Base-by-base conservation (phyloP, 2,888 invertebrate genomes). In the Thysanoteuthis rhombus region DNA sequence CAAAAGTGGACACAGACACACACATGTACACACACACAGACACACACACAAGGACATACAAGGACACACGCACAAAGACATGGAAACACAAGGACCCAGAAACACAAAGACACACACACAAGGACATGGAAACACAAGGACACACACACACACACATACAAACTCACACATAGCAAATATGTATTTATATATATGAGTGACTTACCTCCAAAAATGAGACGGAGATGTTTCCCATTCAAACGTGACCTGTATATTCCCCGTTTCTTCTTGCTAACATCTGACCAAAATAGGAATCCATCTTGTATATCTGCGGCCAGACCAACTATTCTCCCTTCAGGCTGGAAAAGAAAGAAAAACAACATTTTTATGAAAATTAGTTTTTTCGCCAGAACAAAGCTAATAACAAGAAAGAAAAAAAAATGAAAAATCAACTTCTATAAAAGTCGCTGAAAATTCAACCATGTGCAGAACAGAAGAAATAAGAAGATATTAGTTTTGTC, bases 281-380 rank as follows among this genome's bases (percentile, higher is more conserved):
- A 95, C 95, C 96, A 96, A 94, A 96, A 96, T 32, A 96, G 93
- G 45, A 94, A 93, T 19, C 94, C 94, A 38, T 94, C 94, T 38
- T 95, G 95, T 22, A 95, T 94, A 93, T 96, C 96, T 22, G 94
- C 95, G 0, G 95, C 95, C 58, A 96, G 93, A 2, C 96, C 96
- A n/a, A 95, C 94, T 16, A 95, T 95, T 40, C 94, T 93, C 0
- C 95, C 95, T 28, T 93, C 94, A 90, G 93, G 94, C 95, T 95
- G 94, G 36, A 94, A 94, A 94, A 38, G 12, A 58, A 75, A 89
- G 52, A 75, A 28, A 89, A 40, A 52, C 42, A 40, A 42, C 32
- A 89, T n/a, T 89, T 92, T 38, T 36, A 22, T 52, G 36, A 52
- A 39, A 92, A 32, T 89, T 92, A n/a, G n/a, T 32, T 38, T 92